Base-by-base conservation (phyloP, 1,140 invertebrate species). In the Geopemphigus sp. region DNA sequence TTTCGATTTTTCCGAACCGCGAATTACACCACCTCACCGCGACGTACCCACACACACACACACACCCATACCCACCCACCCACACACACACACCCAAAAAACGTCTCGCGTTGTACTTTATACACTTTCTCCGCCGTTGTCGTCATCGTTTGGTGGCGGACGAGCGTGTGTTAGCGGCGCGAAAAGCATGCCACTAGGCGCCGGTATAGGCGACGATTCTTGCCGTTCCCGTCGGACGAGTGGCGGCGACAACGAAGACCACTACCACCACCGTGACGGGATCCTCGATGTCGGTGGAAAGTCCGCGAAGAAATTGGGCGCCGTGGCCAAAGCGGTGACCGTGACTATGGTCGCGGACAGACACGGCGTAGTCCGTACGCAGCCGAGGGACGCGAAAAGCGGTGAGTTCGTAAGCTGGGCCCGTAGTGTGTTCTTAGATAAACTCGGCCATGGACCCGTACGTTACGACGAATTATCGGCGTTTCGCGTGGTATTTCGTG, bases 271-370 rank as follows among this genome's bases (percentile, higher is more conserved):
- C n/a, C n/a, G n/a, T n/a, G n/a, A n/a, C 15, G 22, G 19, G 22
- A 17, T 8, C 8, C 14, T 19, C 10, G 29, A 11, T 12, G 24
- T 17, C 47, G 4, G 24, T 17, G 29, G 54, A 5, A 29, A 29
- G n/a, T 10, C 22, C 22, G 12, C n/a, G 73, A 76, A 45, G 73
- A 76, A 76, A 26, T 3, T 76, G 39, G 73, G 56, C 19, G 32
- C 39, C 1, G 73, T 76, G n/a, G 73, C 57, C 15, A 76, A 61
- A 61, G 73, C 56, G 39, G 73, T 76, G 22, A 15, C 73, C 8
- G 56, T 17, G n/a, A 76, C 73, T n/a, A 10, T 76, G 32, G 14
- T 6, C 15, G 22, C 8, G 1, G 56, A 57, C 26, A 39, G 26
- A 19, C 15, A 17, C 4, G 56, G 45, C 10, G 47, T 15, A 0